Evolutionary conservation across 1,140 invertebrate genomes (phyloP).

Genomic region (roundworm (Caenorhabditis elegans)): DNA sequence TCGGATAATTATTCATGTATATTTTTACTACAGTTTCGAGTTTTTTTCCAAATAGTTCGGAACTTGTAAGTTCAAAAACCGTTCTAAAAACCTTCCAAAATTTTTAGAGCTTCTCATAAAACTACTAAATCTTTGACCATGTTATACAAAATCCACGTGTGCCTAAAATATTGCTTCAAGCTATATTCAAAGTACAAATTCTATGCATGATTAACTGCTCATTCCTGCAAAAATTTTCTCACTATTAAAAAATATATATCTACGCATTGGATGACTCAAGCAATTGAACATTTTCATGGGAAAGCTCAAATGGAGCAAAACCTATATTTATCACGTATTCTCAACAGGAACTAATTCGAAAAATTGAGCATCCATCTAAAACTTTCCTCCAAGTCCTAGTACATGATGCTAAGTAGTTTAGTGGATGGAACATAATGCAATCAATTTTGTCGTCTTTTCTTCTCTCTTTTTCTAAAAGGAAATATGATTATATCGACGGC

Average conservation of each 20-base stretch:
- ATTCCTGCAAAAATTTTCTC: background rate
- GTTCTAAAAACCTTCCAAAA: no score
- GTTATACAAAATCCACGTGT: no score
- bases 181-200: no score
- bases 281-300: background rate
- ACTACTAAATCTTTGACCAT: no score
- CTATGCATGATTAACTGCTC: no score
- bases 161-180: no score
- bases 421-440: constrained; percentile 29
- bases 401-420: constrained; percentile 17
- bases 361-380: background rate
- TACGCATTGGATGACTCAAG: background rate
- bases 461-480: background rate
- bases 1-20: no score
- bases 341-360: background rate
- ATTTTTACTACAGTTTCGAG: no score
- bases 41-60: no score
- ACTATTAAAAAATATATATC: background rate
- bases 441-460: background rate
- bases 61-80: no score
- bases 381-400: background rate
- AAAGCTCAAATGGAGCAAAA: background rate
- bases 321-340: no score
- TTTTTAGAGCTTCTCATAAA: no score
- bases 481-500: constrained; percentile 14